Base-by-base conservation (phyloP, 1,140 invertebrate species). In the Anastrepha ludens region DNA sequence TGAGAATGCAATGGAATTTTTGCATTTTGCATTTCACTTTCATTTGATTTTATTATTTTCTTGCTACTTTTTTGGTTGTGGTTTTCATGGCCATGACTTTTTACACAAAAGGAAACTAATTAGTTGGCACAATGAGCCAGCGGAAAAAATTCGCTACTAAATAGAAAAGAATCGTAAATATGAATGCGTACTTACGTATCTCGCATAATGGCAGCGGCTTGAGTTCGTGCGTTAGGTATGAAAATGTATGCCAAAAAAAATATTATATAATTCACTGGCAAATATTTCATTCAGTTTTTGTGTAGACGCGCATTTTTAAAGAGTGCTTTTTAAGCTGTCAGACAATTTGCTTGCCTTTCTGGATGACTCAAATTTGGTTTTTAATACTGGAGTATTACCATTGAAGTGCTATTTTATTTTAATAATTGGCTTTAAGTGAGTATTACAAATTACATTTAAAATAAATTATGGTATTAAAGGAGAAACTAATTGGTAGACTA, bases 41-140 rank as follows among this genome's bases (percentile, higher is more conserved):
- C 60, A 64, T 64, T 64, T 64, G 9, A 29, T 29, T 39, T 55
- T 81, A 81, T 81, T 55, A 41, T 9, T 29, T 13, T 29, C 29
- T 29, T 29, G 29, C 1, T 29, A 29, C 41, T 55, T 13, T 55
- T 81, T 81, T 55, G 60, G 44, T 7, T 55, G 5, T 47, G 7
- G 2, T 55, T n/a, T 81, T 81, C 67, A 74, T 81, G 74, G 29
- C 74, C 74, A 41, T 81, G 74, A 81, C 44, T 81, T 81, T 81
- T 58, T 81, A 20, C 7, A 81, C n/a, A 81, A 81, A 81, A 81
- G 47, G 9, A 55, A 81, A 81, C 47, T 81, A 81, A 81, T 81
- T 81, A 81, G 44, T 55, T 81, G 20, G 74, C 47, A 81, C 74
- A 81, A 81, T 81, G 47, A 13, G 74, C 74, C 74, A 81, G 74